Conservation (phyloP, 1,140 invertebrate species). For the Eupeodes corollae region DNA sequence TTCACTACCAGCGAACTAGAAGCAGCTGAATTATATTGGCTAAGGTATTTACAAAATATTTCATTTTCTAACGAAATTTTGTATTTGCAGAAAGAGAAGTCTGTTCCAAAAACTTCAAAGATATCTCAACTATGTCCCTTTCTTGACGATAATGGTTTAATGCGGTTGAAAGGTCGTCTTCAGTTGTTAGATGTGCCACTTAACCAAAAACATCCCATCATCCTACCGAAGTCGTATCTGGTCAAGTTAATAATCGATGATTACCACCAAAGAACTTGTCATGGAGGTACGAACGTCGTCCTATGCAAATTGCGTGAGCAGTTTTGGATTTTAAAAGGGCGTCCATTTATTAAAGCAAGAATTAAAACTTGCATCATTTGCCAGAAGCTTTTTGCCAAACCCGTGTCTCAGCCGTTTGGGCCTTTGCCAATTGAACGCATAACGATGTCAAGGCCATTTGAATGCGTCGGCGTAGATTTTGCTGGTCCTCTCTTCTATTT, state of each 20-base stretch:
- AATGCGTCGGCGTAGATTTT: not conserved
- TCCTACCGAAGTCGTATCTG: too few relatives aligned
- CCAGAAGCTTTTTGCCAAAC: not conserved
- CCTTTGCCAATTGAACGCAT: not conserved
- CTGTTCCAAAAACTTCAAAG: not conserved
- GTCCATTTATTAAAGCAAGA: too few relatives aligned
- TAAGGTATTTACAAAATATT: not conserved
- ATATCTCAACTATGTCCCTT: not conserved
- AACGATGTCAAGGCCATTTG: not conserved
- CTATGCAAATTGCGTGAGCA: too few relatives aligned
- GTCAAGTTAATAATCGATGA: too few relatives aligned
- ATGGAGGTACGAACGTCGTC: too few relatives aligned
- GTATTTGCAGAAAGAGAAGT: not conserved
- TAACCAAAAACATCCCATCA: too few relatives aligned
- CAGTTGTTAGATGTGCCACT: too few relatives aligned
- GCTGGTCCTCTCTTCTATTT: slow-evolving; percentile 1
- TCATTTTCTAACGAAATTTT: not conserved
- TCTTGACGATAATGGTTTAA: not conserved
- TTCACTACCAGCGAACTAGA: not conserved
- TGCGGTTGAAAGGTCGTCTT: not conserved
- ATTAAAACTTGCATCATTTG: not conserved
- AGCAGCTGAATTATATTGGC: not conserved
- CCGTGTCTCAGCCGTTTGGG: not conserved
- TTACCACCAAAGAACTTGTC: too few relatives aligned
- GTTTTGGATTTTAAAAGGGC: too few relatives aligned